Percentiles rank a stretch among this genome's conserved stretches.
Evolutionary conservation across 1,140 invertebrate genomes (phyloP).

Genomic region (Hydropsyche tenuis): DNA sequence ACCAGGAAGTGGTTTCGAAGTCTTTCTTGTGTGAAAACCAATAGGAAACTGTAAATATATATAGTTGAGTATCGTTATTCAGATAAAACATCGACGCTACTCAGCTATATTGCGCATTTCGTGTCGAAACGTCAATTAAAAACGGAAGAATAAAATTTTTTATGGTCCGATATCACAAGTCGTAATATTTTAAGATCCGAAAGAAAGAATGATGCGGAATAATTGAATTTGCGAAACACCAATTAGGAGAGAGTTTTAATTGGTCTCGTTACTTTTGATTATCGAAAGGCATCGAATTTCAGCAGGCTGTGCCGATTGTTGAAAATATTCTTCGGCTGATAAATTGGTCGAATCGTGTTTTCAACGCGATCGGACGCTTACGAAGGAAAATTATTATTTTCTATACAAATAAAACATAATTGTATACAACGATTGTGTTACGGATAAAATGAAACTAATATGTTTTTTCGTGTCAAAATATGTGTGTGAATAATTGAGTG

Average conservation of each 20-base stretch:
- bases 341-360: neutral
- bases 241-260: constrained; percentile 22
- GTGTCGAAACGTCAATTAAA: too few relatives aligned
- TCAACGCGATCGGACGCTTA: neutral
- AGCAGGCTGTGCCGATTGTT: neutral
- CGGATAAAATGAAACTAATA: too few relatives aligned
- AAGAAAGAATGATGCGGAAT: neutral
- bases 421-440: too few relatives aligned
- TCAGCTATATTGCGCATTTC: too few relatives aligned
- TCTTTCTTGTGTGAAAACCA: neutral
- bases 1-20: neutral
- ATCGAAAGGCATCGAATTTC: constrained; percentile 14
- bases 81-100: too few relatives aligned
- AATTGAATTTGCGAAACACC: constrained; percentile 21
- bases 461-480: too few relatives aligned
- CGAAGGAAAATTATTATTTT: too few relatives aligned
- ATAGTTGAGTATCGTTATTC: too few relatives aligned
- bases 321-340: constrained; percentile 16
- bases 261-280: constrained; percentile 20
- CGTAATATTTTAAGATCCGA: constrained; percentile 1
- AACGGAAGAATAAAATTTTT: neutral
- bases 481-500: neutral
- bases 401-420: too few relatives aligned
- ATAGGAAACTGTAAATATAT: too few relatives aligned
- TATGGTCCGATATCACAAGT: neutral